Evolutionary conservation across 37 sponge, comb jelly and placozoan species (phyloP).

Genomic region (Ephydatia muelleri): DNA sequence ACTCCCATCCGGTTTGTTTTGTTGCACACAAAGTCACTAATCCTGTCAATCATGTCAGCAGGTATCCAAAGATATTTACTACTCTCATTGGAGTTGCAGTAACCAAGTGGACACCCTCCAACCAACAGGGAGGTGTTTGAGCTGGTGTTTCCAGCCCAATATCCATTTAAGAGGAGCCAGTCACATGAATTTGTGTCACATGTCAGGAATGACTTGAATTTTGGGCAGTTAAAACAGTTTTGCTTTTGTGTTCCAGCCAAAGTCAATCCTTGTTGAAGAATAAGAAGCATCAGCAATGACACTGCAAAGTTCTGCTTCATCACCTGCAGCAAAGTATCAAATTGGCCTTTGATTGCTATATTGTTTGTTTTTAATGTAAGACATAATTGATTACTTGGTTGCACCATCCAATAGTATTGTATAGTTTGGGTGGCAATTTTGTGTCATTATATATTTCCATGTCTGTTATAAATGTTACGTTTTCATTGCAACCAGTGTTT

Average conservation of each 20-base stretch:
- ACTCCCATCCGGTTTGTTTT: constrained; percentile 9
- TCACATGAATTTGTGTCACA: neutral
- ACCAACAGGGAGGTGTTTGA: neutral
- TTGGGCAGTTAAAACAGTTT: neutral
- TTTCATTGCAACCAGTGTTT: too few relatives aligned
- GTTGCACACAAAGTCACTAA: constrained; percentile 16
- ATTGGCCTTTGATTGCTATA: too few relatives aligned
- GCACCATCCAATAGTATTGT: too few relatives aligned
- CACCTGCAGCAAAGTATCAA: neutral
- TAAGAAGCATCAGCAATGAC: neutral
- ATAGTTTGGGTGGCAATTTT: too few relatives aligned
- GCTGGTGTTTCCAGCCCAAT: constrained; percentile 32
- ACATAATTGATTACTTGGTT: too few relatives aligned
- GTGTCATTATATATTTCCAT: too few relatives aligned
- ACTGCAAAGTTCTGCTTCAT: neutral
- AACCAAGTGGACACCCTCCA: constrained; percentile 19
- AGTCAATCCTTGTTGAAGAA: neutral
- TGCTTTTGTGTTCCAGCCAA: neutral
- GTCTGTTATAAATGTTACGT: too few relatives aligned
- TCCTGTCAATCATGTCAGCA: neutral
- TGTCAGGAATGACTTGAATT: neutral
- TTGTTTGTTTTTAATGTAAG: too few relatives aligned
- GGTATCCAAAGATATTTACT: neutral
- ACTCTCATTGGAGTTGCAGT: constrained; percentile 1
- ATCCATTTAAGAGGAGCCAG: neutral